Base-by-base conservation (phyloP, 92 coral and sea anemone species). In the Parazoanthus darwini region DNA sequence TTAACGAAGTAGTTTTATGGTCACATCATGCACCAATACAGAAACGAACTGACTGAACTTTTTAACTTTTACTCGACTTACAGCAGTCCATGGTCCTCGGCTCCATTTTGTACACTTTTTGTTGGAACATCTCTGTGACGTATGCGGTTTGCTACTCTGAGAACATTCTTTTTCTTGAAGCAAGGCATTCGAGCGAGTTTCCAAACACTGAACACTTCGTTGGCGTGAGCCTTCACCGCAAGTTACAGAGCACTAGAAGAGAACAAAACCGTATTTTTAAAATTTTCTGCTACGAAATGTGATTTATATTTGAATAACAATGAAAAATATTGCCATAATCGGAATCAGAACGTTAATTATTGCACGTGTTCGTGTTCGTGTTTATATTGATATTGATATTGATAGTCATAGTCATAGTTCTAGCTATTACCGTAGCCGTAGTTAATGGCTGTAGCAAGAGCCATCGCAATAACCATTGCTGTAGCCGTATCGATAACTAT, bases 171-270 rank as follows among this genome's bases (percentile, higher is more conserved):
- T 84, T 36, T 84, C 66, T 23, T 50, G 75, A 46, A 84, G 78
- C n/a, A 46, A 8, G 65, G 87, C 87, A 50, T 71, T 71, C 29
- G 79, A 43, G 33, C 79, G 87, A 48, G 48, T 22, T 71, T 71
- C 79, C 11, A 84, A 33, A 71, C 87, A 84, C 65, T 51, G 87
- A 20, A 84, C 87, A 37, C 87, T 70, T 84, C 87, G 87, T 26
- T 70, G 79, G 35, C 87, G 78, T 11, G 74, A 16, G n/a, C 87
- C 87, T 35, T 84, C 79, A 48, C 87, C 87, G 46, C 87, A 84
- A 50, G 87, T 84, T 44, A 43, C 67, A 70, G 87, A 84, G 65
- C 87, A 84, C 87, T 84, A 29, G 15, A 15, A 68, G 7, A 23
- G 50, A 65, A 59, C 50, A 13, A 82, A 29, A 82, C 9, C 25